Conservation (phyloP, 2,113 vertebrate genomes). For the Solea senegalensis region DNA sequence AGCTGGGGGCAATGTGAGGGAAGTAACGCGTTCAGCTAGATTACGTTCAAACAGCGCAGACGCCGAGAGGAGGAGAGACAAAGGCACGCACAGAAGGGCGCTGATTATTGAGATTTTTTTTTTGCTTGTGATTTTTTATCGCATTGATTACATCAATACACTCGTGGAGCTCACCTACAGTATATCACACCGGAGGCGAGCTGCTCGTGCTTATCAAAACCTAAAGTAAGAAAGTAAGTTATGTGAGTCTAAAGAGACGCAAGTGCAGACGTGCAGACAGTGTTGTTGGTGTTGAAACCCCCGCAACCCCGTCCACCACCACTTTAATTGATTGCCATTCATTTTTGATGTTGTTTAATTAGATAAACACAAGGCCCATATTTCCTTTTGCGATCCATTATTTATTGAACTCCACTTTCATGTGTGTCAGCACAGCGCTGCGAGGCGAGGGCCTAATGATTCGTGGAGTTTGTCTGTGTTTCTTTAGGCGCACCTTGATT, state of each 20-base stretch:
- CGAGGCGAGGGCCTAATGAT: conserved; percentile 25
- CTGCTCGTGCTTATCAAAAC: conserved; percentile 14
- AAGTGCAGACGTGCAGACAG: conserved; percentile 9
- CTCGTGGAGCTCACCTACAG: conserved; percentile 12
- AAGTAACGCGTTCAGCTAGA: conserved; percentile 76
- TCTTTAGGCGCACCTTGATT: conserved; percentile 3
- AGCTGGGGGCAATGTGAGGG: conserved; percentile 70
- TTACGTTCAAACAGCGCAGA: conserved; percentile 77
- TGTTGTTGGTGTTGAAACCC: conserved; percentile 41
- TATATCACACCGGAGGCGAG: neutral
- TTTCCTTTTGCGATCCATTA: conserved; percentile 69
- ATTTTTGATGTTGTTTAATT: conserved; percentile 78
- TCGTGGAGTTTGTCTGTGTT: conserved; percentile 16
- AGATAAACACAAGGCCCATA: conserved; percentile 71
- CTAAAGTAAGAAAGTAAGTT: conserved; percentile 7
- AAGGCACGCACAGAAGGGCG: conserved; percentile 37
- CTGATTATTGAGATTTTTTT: conserved; percentile 1
- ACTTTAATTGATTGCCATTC: conserved; percentile 69
- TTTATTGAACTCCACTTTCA: conserved; percentile 59
- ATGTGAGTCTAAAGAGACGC: conserved; percentile 17
- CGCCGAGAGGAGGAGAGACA: conserved; percentile 53
- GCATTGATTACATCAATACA: conserved; percentile 38
- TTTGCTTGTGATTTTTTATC: conserved; percentile 21
- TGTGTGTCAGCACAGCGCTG: conserved; percentile 56
- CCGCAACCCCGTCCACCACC: conserved; percentile 28